A percentile compares a stretch with the other conserved stretches of the same genome.
These are phyloP conservation scores for Berghia stephanieae DNA, from an alignment of 1,140 invertebrate species.

Conservation along the genomic window DNA sequence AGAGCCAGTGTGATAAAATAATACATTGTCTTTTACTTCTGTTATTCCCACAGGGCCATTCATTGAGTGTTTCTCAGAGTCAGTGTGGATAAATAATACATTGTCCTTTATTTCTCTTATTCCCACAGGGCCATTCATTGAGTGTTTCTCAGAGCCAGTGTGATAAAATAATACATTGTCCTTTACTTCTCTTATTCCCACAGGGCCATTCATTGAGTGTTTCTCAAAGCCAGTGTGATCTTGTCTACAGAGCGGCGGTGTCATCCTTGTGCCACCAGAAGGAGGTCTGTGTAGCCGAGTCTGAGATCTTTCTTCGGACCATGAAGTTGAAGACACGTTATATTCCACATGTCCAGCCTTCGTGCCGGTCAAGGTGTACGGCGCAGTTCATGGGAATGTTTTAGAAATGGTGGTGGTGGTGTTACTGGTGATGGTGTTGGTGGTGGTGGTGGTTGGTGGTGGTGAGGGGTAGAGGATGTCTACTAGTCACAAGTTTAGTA, in stretches of 20 bases:
- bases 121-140: no score
- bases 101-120: no score
- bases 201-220: conserved; percentile 43
- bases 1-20: no score
- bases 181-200: background rate
- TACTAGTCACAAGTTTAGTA: no score
- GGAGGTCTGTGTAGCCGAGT: conserved; percentile 41
- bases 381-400: conserved; percentile 32
- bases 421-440: no score
- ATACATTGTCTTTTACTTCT: no score
- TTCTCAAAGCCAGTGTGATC: conserved; percentile 41
- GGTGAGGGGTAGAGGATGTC: no score
- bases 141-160: no score
- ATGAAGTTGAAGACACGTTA: conserved; percentile 48
- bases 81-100: no score
- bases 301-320: conserved; percentile 46
- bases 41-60: no score
- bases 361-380: conserved; percentile 29
- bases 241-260: conserved; percentile 42
- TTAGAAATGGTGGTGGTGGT: background rate
- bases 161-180: no score
- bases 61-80: no score
- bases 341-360: conserved; percentile 28
- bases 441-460: background rate
- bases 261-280: conserved; percentile 39